Base-by-base conservation (phyloP, 2,797 vertebrate species). In the Rhinichthys osculus region DNA sequence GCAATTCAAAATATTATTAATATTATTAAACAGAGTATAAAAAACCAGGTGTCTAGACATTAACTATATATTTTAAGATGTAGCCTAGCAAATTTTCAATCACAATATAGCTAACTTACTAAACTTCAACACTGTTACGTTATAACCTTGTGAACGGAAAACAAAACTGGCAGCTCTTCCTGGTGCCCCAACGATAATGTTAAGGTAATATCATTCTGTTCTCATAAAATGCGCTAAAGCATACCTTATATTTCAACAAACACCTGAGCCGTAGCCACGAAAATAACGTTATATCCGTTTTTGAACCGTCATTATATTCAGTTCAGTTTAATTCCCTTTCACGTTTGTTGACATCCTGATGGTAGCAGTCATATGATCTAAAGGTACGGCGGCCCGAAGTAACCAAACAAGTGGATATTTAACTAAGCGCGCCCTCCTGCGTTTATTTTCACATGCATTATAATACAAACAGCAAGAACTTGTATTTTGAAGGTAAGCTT, bases 301-400 rank as follows among this genome's bases (percentile, higher is more conserved):
- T 11, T 30, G 1, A 38, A 23, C 4, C 11, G 35, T 21, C 16
- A 69, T 70, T 13, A 14, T 42, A 78, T 67, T 10, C 33, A 81
- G 13, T 14, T 73, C 57, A n/a, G 19, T 47, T n/a, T 4, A 44
- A 67, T 57, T 71, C 35, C 40, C 27, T 17, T 52, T 79, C 14
- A 5, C 3, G 4, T 72, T 67, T 87, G 76, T 87, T 87, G 81
- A 89, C 84, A 81, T 79, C 50, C 64, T 40, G 74, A 66, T 4
- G 10, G 3, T 42, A 4, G 57, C 23, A 21, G n/a, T 88, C 85
- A 85, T 33, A 57, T 79, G 83, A 80, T 64, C 64, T 57, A 35
- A 69, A 64, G 40, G n/a, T 64, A 89, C 83, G 83, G 88, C 50
- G 81, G 86, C 83, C 44, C 52, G 47, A 78, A 77, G 19, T 50